A percentile compares a stretch with the other conserved stretches of the same genome.
Conservation (phyloP, 2,888 invertebrate genomes). For the Hirtodrosophila cameraria region DNA sequence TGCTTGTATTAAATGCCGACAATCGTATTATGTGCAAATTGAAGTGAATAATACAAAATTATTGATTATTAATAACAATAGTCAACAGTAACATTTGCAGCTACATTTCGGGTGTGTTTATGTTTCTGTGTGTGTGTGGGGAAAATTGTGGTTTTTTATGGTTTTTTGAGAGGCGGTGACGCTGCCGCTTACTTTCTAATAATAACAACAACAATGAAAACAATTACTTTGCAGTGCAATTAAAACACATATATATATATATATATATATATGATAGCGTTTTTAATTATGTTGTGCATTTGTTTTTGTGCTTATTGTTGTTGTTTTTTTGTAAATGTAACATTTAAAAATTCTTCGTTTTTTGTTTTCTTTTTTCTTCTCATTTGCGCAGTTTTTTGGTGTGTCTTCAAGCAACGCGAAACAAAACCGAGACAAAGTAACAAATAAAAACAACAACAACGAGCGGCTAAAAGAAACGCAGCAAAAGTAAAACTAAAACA, state of each 20-base stretch:
- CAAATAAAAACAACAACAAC: slow-evolving; percentile 34
- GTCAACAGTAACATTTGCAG: not conserved
- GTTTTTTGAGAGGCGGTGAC: slow-evolving; percentile 50
- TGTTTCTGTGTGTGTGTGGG: slow-evolving; percentile 4
- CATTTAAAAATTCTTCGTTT: slow-evolving; percentile 10
- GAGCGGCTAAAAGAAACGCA: slow-evolving; percentile 30
- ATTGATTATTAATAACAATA: slow-evolving; percentile 1
- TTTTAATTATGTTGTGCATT: slow-evolving; percentile 3
- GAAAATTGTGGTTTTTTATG: slow-evolving; percentile 15
- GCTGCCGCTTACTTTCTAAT: slow-evolving; percentile 37
- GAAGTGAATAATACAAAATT: slow-evolving; percentile 29
- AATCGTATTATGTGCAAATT: slow-evolving; percentile 43
- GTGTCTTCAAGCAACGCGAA: slow-evolving; percentile 40
- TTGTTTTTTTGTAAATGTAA: slow-evolving; percentile 4
- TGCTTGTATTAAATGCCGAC: slow-evolving; percentile 37
- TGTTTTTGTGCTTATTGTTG: slow-evolving; percentile 10
- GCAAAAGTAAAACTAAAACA: slow-evolving; percentile 16
- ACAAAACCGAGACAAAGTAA: slow-evolving; percentile 40
- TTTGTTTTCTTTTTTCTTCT: slow-evolving; percentile 24
- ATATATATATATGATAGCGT: not conserved
- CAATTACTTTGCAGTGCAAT: slow-evolving; percentile 23
- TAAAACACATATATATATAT: not conserved
- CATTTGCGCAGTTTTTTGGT: slow-evolving; percentile 49
- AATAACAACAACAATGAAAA: slow-evolving; percentile 20
- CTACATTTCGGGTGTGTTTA: not conserved